These are phyloP conservation scores for Limnephilus lunatus DNA, from an alignment of 2,888 invertebrate species.

Conservation along the genomic window DNA sequence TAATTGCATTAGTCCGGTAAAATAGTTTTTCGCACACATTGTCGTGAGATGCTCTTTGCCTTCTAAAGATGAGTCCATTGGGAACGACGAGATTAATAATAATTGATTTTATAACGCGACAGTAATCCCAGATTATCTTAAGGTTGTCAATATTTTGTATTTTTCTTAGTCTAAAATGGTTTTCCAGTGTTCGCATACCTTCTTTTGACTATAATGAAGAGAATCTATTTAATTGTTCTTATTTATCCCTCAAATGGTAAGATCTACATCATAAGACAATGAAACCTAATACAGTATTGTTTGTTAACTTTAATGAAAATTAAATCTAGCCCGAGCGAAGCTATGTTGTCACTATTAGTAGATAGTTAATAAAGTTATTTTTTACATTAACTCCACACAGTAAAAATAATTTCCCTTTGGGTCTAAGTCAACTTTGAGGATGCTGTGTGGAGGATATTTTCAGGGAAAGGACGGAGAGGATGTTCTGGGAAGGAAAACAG, in stretches of 20 bases:
- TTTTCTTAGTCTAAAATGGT: neutral
- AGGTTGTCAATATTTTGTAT: neutral
- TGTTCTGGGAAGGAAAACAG: no score
- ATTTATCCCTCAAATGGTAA: neutral
- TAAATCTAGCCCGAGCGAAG: no score
- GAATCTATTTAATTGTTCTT: neutral
- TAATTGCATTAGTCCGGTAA: conserved; percentile 32
- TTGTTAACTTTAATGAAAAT: no score
- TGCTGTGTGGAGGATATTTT: no score
- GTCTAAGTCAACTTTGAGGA: no score
- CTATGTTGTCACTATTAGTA: no score
- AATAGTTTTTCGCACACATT: neutral
- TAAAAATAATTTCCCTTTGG: no score
- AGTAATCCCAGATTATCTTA: neutral
- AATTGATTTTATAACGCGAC: neutral
- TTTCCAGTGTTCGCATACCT: neutral
- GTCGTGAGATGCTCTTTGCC: neutral
- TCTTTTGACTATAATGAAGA: neutral
- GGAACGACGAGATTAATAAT: neutral
- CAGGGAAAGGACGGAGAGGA: no score
- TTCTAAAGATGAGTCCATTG: neutral
- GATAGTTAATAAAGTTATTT: no score
- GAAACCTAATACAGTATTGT: no score
- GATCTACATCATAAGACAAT: no score
- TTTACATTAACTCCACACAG: no score